A percentile compares a stretch with the other conserved stretches of the same genome.
Conservation (phyloP, 2,888 invertebrate genomes). For the Thysanoteuthis rhombus region DNA sequence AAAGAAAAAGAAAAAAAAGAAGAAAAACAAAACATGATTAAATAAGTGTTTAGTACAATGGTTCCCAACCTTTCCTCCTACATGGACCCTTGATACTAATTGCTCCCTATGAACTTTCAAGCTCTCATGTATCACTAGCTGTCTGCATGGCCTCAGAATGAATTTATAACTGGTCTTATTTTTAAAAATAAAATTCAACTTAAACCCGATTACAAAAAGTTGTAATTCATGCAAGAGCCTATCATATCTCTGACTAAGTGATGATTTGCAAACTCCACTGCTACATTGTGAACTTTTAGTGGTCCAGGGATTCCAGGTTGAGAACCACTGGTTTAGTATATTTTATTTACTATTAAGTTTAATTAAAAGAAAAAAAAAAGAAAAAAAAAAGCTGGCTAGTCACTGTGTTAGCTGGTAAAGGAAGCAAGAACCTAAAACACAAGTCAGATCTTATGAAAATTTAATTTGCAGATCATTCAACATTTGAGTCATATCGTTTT, state of each 20-base stretch:
- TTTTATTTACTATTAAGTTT: neutral
- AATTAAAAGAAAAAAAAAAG: no score
- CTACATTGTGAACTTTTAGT: neutral
- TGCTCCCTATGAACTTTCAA: neutral
- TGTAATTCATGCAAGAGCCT: neutral
- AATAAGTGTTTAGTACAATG: neutral
- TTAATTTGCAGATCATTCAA: neutral
- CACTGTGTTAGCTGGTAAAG: conserved; percentile 18
- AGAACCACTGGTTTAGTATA: neutral
- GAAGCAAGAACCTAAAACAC: conserved; percentile 23
- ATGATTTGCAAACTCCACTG: no score
- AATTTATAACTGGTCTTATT: neutral
- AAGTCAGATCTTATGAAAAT: neutral
- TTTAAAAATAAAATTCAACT: neutral
- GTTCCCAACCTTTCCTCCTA: neutral
- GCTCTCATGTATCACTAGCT: neutral
- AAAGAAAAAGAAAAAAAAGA: neutral
- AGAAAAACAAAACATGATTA: neutral
- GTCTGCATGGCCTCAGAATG: neutral
- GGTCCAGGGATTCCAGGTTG: neutral
- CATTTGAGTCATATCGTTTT: neutral
- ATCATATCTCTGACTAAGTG: no score
- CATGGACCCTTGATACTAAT: neutral
- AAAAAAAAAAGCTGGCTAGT: conserved; percentile 18
- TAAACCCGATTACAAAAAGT: neutral